Base-by-base conservation (phyloP, 2,888 invertebrate genomes). In the Acanthosepion esculentum region DNA sequence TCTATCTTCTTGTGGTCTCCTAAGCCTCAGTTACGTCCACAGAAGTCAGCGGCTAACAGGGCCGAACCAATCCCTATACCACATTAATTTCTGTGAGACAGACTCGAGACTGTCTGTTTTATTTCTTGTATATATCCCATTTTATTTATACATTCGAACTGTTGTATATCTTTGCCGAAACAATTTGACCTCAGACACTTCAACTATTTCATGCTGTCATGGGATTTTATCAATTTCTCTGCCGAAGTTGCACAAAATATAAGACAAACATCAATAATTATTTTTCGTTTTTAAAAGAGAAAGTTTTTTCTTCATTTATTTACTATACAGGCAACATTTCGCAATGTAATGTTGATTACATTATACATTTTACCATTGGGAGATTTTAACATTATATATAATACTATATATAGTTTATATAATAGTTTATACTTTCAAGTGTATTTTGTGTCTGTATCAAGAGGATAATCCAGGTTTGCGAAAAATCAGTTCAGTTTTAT, bases 111-210 rank as follows among this genome's bases (percentile, higher is more conserved):
- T n/a, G 33, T 78, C 78, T 33, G 2, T 78, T 78, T 78, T 78
- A n/a, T 78, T 78, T 78, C 78, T 33, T 78, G 78, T 12, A 33
- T 78, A 33, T 33, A 78, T 78, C 78, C 33, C n/a, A 78, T 78
- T 78, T 78, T n/a, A 78, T 78, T 78, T 78, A 78, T 78, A 78
- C 78, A 78, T 78, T 78, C 78, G 78, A n/a, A 15, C n/a, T 78
- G 33, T 78, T 78, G 78, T 78, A 78, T 78, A 33, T 78, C n/a
- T 78, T 78, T n/a, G 33, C 33, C 78, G n/a, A 78, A 15, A 78
- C 78, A n/a, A 78, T n/a, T 78, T 78, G 78, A 78, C 78, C 78
- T 78, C 78, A 33, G 78, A 78, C 78, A 78, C 78, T 78, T 78
- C n/a, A 78, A 78, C 78, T 78, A 78, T 78, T 78, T 78, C n/a